Evolutionary conservation across 2,113 vertebrate genomes (phyloP).

Genomic region (Dolichotis patagonum): DNA sequence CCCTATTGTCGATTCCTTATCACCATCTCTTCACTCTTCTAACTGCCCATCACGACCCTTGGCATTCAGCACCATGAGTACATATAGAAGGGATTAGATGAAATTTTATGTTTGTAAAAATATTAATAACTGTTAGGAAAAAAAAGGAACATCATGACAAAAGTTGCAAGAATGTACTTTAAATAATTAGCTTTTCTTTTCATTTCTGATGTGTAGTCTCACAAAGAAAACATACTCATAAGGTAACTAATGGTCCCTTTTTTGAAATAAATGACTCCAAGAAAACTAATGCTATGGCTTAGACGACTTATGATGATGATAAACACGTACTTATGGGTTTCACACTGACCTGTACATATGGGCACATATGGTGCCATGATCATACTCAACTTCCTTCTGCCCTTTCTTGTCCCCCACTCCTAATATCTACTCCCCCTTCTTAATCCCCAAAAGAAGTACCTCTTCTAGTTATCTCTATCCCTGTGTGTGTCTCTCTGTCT

Average conservation of each 20-base stretch:
- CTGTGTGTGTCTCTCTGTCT: not conserved
- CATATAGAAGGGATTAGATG: not conserved
- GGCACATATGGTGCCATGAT: not conserved
- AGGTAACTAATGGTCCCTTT: not conserved
- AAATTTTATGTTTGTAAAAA: not conserved
- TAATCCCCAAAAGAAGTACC: not conserved
- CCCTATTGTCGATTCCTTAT: not conserved
- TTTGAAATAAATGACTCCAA: not conserved
- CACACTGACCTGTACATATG: not conserved
- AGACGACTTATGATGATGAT: not conserved
- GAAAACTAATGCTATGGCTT: not conserved
- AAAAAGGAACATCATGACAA: not conserved
- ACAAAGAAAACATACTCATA: not conserved
- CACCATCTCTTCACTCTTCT: not conserved
- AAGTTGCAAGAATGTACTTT: conserved; percentile 6
- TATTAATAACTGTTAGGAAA: too few relatives aligned
- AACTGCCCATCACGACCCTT: not conserved
- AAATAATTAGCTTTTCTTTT: not conserved
- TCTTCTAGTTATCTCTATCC: not conserved
- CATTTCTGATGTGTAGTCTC: not conserved
- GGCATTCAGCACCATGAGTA: not conserved
- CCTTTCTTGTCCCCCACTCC: not conserved
- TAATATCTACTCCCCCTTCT: not conserved
- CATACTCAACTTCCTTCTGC: not conserved
- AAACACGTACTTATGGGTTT: not conserved